phyloP scores from a whole-genome alignment of 2,113 vertebrate genomes.

The Gymnogyps californianus region DNA sequence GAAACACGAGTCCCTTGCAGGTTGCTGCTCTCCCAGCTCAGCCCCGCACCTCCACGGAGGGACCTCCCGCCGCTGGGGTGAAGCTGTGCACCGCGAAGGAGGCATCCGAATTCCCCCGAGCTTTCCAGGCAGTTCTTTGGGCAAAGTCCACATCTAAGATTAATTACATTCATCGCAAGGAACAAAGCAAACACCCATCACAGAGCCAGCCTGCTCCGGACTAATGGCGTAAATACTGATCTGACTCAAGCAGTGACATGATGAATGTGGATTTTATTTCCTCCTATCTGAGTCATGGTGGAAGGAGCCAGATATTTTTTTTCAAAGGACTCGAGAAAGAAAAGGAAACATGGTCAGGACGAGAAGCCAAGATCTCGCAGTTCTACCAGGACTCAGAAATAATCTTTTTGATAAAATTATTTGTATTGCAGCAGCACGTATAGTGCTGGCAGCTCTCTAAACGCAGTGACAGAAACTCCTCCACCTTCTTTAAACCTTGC shows the following conservation, averaged over 20 bases:
- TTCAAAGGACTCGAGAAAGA: neutral
- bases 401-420: neutral
- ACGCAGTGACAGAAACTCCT: neutral
- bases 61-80: neutral
- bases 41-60: neutral
- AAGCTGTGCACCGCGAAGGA: neutral
- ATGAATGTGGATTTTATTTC: neutral
- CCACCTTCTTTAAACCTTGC: neutral
- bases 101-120: fast-evolving
- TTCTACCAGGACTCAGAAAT: neutral
- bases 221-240: neutral
- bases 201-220: neutral
- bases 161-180: neutral
- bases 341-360: neutral
- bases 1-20: neutral
- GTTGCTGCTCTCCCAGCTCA: neutral
- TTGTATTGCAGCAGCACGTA: neutral
- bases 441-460: neutral
- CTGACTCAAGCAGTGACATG: neutral
- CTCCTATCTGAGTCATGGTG: neutral
- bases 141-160: neutral
- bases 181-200: neutral
- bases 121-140: neutral
- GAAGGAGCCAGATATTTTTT: neutral
- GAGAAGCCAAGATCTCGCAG: neutral